Evolutionary conservation across 37 sponge, comb jelly and placozoan species (phyloP), one percentile per base, ranked within the genome.

Genomic region (Spongilla lacustris): DNA sequence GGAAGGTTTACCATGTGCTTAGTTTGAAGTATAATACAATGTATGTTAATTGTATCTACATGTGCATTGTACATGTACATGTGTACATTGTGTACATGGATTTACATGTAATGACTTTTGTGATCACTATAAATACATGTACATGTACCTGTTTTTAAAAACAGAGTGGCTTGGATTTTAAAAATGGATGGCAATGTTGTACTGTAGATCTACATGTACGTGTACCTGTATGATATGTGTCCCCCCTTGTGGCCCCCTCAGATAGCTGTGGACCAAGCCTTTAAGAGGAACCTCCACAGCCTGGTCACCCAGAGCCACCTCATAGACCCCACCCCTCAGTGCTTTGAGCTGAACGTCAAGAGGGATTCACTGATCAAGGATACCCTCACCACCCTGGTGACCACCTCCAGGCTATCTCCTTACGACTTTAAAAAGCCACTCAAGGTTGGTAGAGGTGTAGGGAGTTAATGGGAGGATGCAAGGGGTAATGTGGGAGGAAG

Each of bases 361-460:
- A 37, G 98, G 22, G 69, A 68, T 8, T 69, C 91, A 68, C 30
- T 97, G 22, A 79, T 95, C 13, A 38, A 81, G 25, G 93, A 89
- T 81, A 89, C 98, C 24, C 76, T 97, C 2, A 69, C 46, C 8
- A 82, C 84, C 26, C 69, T 93, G 19, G 83, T 75, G 36, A 74
- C 84, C 33, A 69, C 81, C 29, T 36, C 69, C 37, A 66, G 68
- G 0, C 28, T 27, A 17, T 46, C 8, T 46, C 46, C 46, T 46
- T 46, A 46, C 8, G 49, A 91, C 36, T 82, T 89, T 32, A 95
- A 87, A 83, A 96, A 96, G 81, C 94, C 87, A 24, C 88, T 96
- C 2, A 88, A 82, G 70, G 91, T 90, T 67, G 13, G 85, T 24
- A 33, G 25, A n/a, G n/a, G n/a, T n/a, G n/a, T n/a, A n/a, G n/a